A percentile compares a stretch with the other conserved stretches of the same genome.
Evolutionary conservation across 2,113 vertebrate species (phyloP).

Genomic region (Sebastes schlegelii): DNA sequence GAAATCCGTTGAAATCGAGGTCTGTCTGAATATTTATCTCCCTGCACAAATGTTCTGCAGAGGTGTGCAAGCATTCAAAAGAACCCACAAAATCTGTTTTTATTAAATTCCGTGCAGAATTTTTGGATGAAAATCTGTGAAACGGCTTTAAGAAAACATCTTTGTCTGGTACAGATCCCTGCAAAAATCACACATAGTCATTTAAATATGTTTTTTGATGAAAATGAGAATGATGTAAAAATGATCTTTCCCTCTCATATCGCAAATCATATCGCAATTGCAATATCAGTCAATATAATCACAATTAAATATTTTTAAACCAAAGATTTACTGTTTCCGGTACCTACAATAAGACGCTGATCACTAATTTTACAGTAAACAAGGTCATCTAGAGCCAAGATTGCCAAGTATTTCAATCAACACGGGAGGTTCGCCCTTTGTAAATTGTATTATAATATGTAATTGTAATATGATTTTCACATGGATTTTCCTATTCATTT

Average conservation of each 20-base stretch:
- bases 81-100: too few species aligned
- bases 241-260: background rate
- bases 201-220: background rate
- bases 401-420: background rate
- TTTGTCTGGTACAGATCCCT: background rate
- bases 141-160: background rate
- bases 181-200: background rate
- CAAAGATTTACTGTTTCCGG: background rate
- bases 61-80: too few species aligned
- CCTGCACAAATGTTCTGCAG: too few species aligned
- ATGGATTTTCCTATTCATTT: background rate
- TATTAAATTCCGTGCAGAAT: too few species aligned
- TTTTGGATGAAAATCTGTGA: too few species aligned
- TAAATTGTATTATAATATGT: background rate
- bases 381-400: background rate
- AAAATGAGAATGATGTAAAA: background rate
- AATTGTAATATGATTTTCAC: background rate
- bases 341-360: background rate
- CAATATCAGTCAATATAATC: background rate
- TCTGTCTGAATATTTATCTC: too few species aligned
- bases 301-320: background rate
- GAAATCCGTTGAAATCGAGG: too few species aligned
- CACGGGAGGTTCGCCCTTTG: background rate
- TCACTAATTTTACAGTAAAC: background rate
- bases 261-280: background rate